Conservation (phyloP, 2,888 invertebrate genomes). For the Agonopterix subpropinquella region DNA sequence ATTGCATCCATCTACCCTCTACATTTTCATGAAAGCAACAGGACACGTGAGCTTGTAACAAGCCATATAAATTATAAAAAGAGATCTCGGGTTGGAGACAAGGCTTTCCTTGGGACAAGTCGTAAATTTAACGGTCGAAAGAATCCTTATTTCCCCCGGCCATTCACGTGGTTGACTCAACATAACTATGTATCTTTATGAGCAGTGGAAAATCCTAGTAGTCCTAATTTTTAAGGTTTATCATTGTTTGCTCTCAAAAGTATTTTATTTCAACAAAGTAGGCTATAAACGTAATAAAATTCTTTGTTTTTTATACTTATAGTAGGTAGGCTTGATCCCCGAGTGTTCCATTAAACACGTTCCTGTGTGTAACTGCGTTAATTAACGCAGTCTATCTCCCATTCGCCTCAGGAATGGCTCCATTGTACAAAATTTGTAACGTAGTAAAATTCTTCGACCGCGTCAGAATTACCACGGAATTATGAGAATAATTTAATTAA, state of each 20-base stretch:
- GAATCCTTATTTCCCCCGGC: conserved; percentile 65
- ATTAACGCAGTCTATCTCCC: conserved; percentile 56
- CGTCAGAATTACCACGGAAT: conserved; percentile 54
- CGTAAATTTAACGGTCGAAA: conserved; percentile 73
- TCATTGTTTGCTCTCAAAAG: not conserved
- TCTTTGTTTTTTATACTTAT: not conserved
- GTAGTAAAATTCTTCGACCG: conserved; percentile 59
- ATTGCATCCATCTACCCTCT: conserved; percentile 11
- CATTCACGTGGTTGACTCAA: conserved; percentile 58
- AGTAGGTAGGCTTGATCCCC: conserved; percentile 20
- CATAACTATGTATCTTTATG: conserved; percentile 59
- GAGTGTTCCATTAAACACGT: conserved; percentile 17
- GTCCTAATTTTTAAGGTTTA: not conserved
- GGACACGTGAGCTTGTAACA: conserved; percentile 51
- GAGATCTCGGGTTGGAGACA: conserved; percentile 57
- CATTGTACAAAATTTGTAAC: conserved; percentile 67
- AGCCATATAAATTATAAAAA: conserved; percentile 72
- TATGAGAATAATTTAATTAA: conserved; percentile 71
- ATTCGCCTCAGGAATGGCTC: conserved; percentile 60
- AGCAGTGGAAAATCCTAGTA: conserved; percentile 38
- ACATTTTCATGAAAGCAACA: conserved; percentile 49
- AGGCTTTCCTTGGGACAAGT: conserved; percentile 65
- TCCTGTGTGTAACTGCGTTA: conserved; percentile 44
- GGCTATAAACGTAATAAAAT: too few species aligned
- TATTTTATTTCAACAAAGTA: too few species aligned